Evolutionary conservation across 1,140 invertebrate genomes (phyloP), one percentile per base, ranked within the genome.

Genomic region (Drusus annulatus): DNA sequence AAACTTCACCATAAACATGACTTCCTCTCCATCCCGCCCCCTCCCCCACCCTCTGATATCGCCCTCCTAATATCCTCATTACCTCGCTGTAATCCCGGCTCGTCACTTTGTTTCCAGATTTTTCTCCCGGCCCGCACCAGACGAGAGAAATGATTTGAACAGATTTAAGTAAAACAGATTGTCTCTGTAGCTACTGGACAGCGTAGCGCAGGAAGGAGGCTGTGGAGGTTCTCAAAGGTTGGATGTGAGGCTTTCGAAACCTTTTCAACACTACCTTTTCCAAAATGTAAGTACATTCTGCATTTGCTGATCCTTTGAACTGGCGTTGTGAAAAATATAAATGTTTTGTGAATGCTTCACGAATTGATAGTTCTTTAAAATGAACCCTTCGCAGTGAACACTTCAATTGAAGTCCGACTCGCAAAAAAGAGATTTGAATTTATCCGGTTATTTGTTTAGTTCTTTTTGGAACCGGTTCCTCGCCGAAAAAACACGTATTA

Each of bases 111-210:
- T 75, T 73, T 60, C 73, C 7, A 73, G 56, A 78, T 82, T 83
- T 83, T 82, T 80, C 79, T 71, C 51, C 63, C 54, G 56, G 45
- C 50, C 62, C 3, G 45, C 19, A 69, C 0, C 5, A 71, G 76
- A 60, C 36, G 68, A 56, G 71, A 76, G 54, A 74, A 58, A 76
- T 76, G 62, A 73, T 77, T 69, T 78, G 68, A 74, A 71, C 63
- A 79, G 77, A 56, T 82, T 79, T 80, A 80, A 82, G 74, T 50
- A 82, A 79, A 82, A 82, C 62, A 77, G 78, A 80, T 80, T 82
- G 78, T 80, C 78, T 75, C 23, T 74, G 31, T 50, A 79, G 65
- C 45, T 65, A 65, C 76, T 77, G 76, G 36, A 60, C 75, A 60
- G 50, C 62, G 28, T 50, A 23, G 36, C 45, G 36, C 36, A 8